phyloP scores from a whole-genome alignment of 2,888 invertebrate genomes.

The Globia sparganii region DNA sequence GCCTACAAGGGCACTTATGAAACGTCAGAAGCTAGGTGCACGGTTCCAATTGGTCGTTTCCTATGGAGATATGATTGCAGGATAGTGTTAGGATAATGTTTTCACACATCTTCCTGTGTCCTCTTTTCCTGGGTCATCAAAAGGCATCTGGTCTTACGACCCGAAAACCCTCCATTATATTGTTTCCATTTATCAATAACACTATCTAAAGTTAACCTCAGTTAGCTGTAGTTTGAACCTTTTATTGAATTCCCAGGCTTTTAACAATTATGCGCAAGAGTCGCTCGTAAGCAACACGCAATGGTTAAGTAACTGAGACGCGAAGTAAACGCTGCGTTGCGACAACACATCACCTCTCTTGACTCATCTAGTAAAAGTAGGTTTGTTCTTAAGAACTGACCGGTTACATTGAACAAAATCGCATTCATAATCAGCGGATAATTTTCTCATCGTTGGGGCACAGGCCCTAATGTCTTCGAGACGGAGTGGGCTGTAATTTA shows the following conservation, averaged over 20 bases:
- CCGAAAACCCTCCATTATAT: not conserved
- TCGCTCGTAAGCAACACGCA: slow-evolving; percentile 52
- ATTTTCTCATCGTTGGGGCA: not conserved
- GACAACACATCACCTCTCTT: slow-evolving; percentile 37
- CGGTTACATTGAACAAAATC: not conserved
- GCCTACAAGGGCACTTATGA: too few relatives aligned
- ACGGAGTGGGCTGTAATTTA: not conserved
- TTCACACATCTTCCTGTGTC: not conserved
- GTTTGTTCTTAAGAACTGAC: slow-evolving; percentile 11
- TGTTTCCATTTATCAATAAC: not conserved
- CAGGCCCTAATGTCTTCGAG: not conserved
- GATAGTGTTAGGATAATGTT: too few relatives aligned
- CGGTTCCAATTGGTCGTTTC: too few relatives aligned
- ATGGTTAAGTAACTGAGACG: slow-evolving; percentile 53
- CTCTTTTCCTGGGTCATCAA: not conserved
- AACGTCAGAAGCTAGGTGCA: too few relatives aligned
- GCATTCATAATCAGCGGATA: not conserved
- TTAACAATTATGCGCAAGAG: slow-evolving; percentile 49
- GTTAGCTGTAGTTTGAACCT: slow-evolving; percentile 22
- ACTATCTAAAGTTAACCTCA: slow-evolving; percentile 32
- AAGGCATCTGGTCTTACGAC: not conserved
- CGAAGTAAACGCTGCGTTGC: slow-evolving; percentile 43
- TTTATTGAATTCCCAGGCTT: slow-evolving; percentile 55
- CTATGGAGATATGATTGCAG: too few relatives aligned
- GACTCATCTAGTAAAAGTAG: slow-evolving; percentile 43